Conservation (phyloP, 2,888 invertebrate species). For the Mayetiola destructor region DNA sequence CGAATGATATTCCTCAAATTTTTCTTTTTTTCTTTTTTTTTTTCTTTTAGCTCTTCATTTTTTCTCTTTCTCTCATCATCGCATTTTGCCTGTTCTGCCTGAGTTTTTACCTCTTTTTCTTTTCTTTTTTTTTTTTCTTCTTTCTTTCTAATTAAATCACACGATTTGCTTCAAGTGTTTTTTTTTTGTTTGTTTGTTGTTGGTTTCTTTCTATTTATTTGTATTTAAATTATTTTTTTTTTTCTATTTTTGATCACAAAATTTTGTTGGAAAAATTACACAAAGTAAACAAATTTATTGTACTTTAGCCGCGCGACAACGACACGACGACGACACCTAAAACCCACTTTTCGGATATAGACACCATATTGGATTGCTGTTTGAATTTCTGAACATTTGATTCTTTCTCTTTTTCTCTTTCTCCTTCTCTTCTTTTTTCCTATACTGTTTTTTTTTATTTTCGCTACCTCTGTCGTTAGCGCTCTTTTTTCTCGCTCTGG, state of each 20-base stretch:
- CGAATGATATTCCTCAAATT: neutral
- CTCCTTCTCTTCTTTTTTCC: neutral
- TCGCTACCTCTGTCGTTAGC: too few species aligned
- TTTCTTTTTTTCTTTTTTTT: neutral
- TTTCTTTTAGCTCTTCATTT: neutral
- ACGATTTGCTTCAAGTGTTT: neutral
- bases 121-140: neutral
- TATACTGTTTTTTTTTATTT: neutral
- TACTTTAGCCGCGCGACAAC: slow-evolving; percentile 12
- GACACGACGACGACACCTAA: slow-evolving; percentile 12
- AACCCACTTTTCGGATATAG: slow-evolving; percentile 12
- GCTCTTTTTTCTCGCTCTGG: too few species aligned
- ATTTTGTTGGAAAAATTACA: slow-evolving; percentile 7
- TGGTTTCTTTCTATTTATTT: too few species aligned
- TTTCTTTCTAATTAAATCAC: neutral
- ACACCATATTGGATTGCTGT: slow-evolving; percentile 13
- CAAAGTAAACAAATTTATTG: slow-evolving; percentile 8
- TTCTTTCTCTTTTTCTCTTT: neutral
- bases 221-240: slow-evolving; percentile 3
- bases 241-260: neutral
- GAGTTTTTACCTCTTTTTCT: neutral
- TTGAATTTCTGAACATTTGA: neutral
- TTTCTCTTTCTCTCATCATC: too few species aligned
- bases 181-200: neutral
- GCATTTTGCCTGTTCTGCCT: too few species aligned